phyloP scores from a whole-genome alignment of 2,797 vertebrate species.

The Florisuga fusca region DNA sequence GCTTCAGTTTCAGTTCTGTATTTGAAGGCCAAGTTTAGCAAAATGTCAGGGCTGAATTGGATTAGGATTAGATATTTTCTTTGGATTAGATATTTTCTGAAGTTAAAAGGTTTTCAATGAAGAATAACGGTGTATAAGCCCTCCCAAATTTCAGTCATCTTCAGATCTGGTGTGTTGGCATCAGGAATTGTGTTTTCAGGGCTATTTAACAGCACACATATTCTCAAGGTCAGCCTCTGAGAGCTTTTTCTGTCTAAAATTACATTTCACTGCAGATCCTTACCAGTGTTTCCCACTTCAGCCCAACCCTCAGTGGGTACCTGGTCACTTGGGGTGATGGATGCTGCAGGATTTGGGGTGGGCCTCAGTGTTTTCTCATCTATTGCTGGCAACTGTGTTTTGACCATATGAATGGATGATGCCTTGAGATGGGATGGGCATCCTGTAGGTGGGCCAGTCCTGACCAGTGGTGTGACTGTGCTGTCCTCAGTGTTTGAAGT shows the following conservation, averaged over 20 bases:
- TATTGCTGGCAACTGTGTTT: background rate
- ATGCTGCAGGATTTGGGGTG: background rate
- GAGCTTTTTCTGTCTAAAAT: background rate
- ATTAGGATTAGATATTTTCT: too few species aligned
- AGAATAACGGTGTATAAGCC: too few species aligned
- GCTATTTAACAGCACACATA: background rate
- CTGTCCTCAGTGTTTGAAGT: background rate
- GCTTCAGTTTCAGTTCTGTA: too few species aligned
- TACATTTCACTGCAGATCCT: background rate
- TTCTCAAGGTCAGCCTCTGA: background rate
- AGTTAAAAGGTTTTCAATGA: too few species aligned
- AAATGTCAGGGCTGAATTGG: too few species aligned
- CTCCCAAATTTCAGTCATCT: too few species aligned
- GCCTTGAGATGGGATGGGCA: too few species aligned
- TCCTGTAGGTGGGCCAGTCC: fast-evolving
- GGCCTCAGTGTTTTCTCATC: background rate
- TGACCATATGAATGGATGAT: fast-evolving
- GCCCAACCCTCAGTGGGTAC: background rate
- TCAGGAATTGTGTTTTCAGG: background rate
- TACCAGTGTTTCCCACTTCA: background rate
- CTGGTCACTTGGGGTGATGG: background rate
- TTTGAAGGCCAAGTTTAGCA: too few species aligned
- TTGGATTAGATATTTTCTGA: too few species aligned
- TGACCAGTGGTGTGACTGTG: fast-evolving
- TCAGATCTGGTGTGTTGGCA: too few species aligned